phyloP scores from a whole-genome alignment of 2,113 vertebrate species.

The Lophura nycthemera region DNA sequence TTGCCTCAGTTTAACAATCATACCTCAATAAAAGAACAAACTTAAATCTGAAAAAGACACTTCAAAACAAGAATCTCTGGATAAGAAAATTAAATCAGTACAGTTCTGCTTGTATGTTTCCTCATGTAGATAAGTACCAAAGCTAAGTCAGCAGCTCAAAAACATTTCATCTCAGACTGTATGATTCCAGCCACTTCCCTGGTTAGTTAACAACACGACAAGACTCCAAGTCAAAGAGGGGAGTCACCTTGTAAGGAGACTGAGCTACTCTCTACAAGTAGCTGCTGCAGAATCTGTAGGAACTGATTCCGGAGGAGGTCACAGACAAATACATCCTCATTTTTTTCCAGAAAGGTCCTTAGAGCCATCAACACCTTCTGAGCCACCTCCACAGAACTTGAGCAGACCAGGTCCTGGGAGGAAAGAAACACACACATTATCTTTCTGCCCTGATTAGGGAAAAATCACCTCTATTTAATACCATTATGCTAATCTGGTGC shows the following conservation, averaged over 20 bases:
- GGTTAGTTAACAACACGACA: not conserved
- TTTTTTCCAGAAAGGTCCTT: constrained; percentile 75
- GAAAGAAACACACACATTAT: constrained; percentile 9
- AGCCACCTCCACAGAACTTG: constrained; percentile 77
- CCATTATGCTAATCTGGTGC: not conserved
- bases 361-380: constrained; percentile 80
- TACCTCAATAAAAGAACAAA: constrained; percentile 3
- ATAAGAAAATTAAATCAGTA: not conserved
- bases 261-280: constrained; percentile 76
- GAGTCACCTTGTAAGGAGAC: constrained; percentile 71
- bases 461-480: constrained; percentile 7
- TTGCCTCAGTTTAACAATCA: not conserved
- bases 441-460: not conserved
- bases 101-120: not conserved
- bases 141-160: not conserved
- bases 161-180: not conserved
- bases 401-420: constrained; percentile 84
- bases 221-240: not conserved
- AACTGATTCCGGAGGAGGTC: constrained; percentile 82
- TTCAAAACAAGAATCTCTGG: not conserved
- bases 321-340: constrained; percentile 75
- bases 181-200: not conserved
- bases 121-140: not conserved
- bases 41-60: not conserved
- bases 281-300: constrained; percentile 85